Evolutionary conservation across 1,140 invertebrate genomes (phyloP).

Genomic region (Hesperophylax magnus): DNA sequence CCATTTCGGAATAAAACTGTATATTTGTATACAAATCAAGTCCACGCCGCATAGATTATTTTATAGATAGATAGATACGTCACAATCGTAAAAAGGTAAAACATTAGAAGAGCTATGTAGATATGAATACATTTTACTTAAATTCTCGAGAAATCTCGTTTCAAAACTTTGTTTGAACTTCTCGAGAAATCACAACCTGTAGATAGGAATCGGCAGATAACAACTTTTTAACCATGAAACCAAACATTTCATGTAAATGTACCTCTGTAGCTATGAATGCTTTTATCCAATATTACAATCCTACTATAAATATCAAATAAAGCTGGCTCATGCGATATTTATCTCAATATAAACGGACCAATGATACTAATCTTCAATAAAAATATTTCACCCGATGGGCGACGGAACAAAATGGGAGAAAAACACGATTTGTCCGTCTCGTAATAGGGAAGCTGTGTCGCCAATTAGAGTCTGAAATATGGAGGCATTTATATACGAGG

Average conservation of each 20-base stretch:
- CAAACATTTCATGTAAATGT: not conserved
- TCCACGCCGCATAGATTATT: too few species aligned
- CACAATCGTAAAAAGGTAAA: too few species aligned
- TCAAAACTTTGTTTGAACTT: too few species aligned
- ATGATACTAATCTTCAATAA: not conserved
- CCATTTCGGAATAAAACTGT: too few species aligned
- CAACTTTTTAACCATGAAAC: not conserved
- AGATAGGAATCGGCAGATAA: not conserved
- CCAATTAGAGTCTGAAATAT: slow-evolving; percentile 28
- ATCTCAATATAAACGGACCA: not conserved
- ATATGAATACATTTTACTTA: too few species aligned
- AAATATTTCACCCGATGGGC: slow-evolving; percentile 2
- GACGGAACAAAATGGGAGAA: not conserved
- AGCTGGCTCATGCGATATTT: not conserved
- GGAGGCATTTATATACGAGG: slow-evolving; percentile 15
- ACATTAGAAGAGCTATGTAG: too few species aligned
- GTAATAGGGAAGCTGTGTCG: not conserved
- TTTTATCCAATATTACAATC: not conserved
- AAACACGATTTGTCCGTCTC: slow-evolving; percentile 5
- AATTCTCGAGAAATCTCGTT: too few species aligned
- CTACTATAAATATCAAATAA: not conserved
- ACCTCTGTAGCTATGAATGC: not conserved
- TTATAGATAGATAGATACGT: too few species aligned
- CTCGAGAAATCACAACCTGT: too few species aligned
- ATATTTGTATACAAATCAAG: too few species aligned